A percentile compares a stretch with the other conserved stretches of the same genome.
Conservation (phyloP, 2,888 invertebrate genomes). For the Chaetogeoica ovagalla region DNA sequence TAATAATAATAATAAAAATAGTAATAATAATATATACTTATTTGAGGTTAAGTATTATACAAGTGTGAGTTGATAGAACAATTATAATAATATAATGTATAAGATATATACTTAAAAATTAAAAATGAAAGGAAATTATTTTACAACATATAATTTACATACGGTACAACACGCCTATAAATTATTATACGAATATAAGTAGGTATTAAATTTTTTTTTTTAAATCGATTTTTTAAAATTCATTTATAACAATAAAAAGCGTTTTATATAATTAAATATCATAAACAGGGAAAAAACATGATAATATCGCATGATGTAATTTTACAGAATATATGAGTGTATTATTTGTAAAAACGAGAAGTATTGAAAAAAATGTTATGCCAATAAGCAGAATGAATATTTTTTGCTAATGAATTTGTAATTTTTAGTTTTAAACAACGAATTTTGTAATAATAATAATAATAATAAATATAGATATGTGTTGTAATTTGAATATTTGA, state of each 20-base stretch:
- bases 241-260: conserved; percentile 37
- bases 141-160: conserved; percentile 48
- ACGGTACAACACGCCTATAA: conserved; percentile 31
- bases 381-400: conserved; percentile 15
- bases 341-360: conserved; percentile 8
- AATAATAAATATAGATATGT: conserved; percentile 18
- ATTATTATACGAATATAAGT: conserved; percentile 47
- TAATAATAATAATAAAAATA: conserved; percentile 34
- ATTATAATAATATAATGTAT: conserved; percentile 16
- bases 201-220: conserved; percentile 31
- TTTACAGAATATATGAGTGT: background rate
- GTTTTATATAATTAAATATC: background rate
- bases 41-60: conserved; percentile 47
- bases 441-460: conserved; percentile 1
- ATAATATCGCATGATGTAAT: background rate
- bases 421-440: conserved; percentile 3
- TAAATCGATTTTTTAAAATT: conserved; percentile 11
- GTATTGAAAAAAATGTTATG: conserved; percentile 7
- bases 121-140: conserved; percentile 33
- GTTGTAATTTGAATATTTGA: conserved; percentile 33
- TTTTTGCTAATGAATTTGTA: background rate
- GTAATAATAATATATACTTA: conserved; percentile 34
- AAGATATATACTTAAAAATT: conserved; percentile 36
- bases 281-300: no score
- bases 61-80: conserved; percentile 52